phyloP scores from a whole-genome alignment of 2,888 invertebrate genomes.

The Epistrophella euchroma region DNA sequence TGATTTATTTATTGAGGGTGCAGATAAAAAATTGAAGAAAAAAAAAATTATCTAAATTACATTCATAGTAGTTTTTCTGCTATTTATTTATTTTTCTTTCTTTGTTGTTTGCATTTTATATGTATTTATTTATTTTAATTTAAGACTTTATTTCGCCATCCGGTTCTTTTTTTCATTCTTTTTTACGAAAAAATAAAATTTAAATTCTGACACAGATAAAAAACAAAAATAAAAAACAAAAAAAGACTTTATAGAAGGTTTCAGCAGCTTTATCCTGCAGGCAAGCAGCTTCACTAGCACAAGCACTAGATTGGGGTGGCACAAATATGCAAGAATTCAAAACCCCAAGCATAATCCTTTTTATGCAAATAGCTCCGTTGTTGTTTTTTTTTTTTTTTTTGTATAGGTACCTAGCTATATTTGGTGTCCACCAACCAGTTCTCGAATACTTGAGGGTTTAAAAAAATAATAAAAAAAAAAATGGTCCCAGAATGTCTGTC shows the following conservation, averaged over 20 bases:
- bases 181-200: slow-evolving; percentile 8
- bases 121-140: slow-evolving; percentile 54
- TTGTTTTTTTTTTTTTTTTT: not conserved
- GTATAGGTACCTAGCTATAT: not conserved
- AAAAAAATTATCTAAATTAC: slow-evolving; percentile 47
- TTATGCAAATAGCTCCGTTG: slow-evolving; percentile 42
- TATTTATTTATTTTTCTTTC: slow-evolving; percentile 5
- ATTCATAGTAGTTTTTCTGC: slow-evolving; percentile 48
- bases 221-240: not conserved
- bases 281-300: not conserved
- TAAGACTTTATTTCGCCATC: slow-evolving; percentile 19
- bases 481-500: slow-evolving; percentile 21
- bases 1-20: slow-evolving; percentile 63
- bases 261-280: slow-evolving; percentile 16
- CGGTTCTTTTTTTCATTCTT: not conserved
- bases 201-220: slow-evolving; percentile 32
- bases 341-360: slow-evolving; percentile 54
- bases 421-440: slow-evolving; percentile 1
- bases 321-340: slow-evolving; percentile 36
- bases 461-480: not conserved
- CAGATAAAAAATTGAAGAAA: slow-evolving; percentile 5
- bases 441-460: slow-evolving; percentile 1
- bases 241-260: slow-evolving; percentile 18
- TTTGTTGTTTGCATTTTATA: slow-evolving; percentile 25
- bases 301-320: not conserved